Percentiles rank a stretch among this genome's conserved stretches.
Evolutionary conservation across 2,113 vertebrate species (phyloP).

Genomic region (Sinocyclocheilus anophthalmus): DNA sequence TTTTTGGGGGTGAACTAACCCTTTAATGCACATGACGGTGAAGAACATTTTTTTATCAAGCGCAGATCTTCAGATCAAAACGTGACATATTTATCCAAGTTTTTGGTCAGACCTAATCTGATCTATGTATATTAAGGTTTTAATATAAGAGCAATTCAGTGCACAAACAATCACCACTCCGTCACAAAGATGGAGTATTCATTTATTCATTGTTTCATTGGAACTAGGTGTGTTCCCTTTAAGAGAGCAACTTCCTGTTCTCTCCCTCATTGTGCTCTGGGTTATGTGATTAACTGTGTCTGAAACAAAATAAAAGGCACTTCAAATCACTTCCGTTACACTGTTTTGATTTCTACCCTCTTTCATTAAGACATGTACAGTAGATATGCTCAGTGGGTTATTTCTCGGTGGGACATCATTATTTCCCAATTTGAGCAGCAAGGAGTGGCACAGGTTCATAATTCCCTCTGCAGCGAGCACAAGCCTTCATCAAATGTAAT

Average conservation of each 20-base stretch:
- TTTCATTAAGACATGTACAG: neutral
- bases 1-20: too few species aligned
- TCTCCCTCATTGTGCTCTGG: conserved; percentile 65
- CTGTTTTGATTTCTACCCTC: conserved; percentile 16
- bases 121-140: conserved; percentile 54
- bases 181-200: conserved; percentile 45
- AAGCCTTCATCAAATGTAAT: conserved; percentile 25
- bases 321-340: conserved; percentile 57
- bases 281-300: conserved; percentile 72
- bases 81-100: neutral
- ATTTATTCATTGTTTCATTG: conserved; percentile 37
- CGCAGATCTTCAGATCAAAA: neutral
- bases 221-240: conserved; percentile 40
- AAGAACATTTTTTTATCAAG: neutral
- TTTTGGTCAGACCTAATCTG: neutral
- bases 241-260: conserved; percentile 35
- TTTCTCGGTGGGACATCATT: neutral
- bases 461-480: neutral
- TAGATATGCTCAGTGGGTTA: neutral
- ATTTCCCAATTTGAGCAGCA: neutral
- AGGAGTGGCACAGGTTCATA: conserved; percentile 10
- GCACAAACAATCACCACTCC: conserved; percentile 62
- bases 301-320: conserved; percentile 73
- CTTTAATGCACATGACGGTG: neutral
- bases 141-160: conserved; percentile 59